phyloP scores from a whole-genome alignment of 2,113 vertebrate genomes.

The Smithornis capensis region DNA sequence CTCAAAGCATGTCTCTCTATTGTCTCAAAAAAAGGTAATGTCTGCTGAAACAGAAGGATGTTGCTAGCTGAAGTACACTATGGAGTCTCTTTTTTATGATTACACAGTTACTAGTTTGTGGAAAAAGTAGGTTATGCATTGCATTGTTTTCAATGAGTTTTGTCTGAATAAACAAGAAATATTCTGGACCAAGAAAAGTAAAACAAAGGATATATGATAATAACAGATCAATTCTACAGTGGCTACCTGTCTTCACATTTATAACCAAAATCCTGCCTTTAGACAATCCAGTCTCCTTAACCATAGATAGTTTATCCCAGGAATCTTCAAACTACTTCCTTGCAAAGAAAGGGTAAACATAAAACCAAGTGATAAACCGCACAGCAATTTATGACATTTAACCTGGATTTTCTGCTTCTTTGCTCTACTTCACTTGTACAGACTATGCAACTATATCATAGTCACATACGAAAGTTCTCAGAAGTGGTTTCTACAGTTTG shows the following conservation, averaged over 20 bases:
- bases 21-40: not conserved
- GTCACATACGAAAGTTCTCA: slow-evolving; percentile 19
- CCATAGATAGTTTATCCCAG: not conserved
- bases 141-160: not conserved
- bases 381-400: not conserved
- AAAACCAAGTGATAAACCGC: not conserved
- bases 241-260: not conserved
- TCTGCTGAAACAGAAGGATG: not conserved
- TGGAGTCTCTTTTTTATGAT: not conserved
- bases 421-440: not conserved
- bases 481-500: slow-evolving; percentile 36
- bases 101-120: not conserved
- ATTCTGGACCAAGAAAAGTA: not conserved
- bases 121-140: not conserved
- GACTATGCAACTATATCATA: not conserved
- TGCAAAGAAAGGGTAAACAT: not conserved
- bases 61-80: not conserved
- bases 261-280: not conserved
- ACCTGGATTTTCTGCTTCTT: slow-evolving; percentile 15
- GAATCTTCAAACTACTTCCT: not conserved
- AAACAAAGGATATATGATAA: not conserved
- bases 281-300: not conserved
- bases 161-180: not conserved
- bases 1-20: not conserved
- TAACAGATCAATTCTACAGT: not conserved